Percentiles rank a stretch among this genome's conserved stretches.
phyloP scores from a whole-genome alignment of 2,797 vertebrate species.

The Anabacerthia variegaticeps region DNA sequence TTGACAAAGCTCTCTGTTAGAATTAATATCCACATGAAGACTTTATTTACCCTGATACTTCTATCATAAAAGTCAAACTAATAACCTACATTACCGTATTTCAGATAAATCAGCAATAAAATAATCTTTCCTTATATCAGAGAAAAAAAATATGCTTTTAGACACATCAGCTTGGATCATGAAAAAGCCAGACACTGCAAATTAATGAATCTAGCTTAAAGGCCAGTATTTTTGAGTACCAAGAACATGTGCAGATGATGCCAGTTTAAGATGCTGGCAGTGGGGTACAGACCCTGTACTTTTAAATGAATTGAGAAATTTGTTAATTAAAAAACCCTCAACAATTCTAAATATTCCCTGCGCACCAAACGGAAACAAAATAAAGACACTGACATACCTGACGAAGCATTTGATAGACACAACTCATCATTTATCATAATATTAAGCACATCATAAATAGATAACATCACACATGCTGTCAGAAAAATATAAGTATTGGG shows the following conservation, averaged over 20 bases:
- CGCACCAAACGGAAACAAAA: background rate
- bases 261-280: background rate
- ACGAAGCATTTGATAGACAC: background rate
- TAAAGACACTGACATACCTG: background rate
- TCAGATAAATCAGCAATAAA: background rate
- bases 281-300: background rate
- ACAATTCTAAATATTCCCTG: background rate
- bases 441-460: background rate
- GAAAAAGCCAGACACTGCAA: background rate
- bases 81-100: background rate
- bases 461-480: background rate
- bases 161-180: background rate
- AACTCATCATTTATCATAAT: background rate
- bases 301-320: background rate
- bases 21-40: background rate
- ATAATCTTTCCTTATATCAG: background rate
- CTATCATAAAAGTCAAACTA: background rate
- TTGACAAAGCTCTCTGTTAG: background rate
- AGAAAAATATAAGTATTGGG: background rate
- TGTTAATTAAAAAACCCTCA: background rate
- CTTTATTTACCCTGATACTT: background rate
- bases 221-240: background rate
- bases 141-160: background rate
- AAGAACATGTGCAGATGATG: fast-evolving
- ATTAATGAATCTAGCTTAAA: background rate